Evolutionary conservation across 2,113 vertebrate species (phyloP).

Genomic region (Phycodurus eques): DNA sequence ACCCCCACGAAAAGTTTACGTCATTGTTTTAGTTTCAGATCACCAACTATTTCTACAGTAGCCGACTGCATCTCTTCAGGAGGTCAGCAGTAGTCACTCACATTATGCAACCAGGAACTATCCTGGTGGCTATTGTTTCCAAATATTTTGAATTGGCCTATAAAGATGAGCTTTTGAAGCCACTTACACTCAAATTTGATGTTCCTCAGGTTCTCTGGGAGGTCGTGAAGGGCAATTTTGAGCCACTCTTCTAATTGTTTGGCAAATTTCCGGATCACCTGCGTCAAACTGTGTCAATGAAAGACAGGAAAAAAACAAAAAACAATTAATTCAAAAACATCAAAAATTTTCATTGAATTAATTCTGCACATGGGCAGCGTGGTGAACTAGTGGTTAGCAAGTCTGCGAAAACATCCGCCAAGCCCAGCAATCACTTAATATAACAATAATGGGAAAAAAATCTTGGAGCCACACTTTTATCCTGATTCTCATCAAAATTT

Average conservation of each 20-base stretch:
- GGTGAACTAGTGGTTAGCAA: too few relatives aligned
- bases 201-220: constrained; percentile 95
- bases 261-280: constrained; percentile 98
- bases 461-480: too few relatives aligned
- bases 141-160: neutral
- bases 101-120: neutral
- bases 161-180: neutral
- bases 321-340: neutral
- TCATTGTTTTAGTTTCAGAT: too few relatives aligned
- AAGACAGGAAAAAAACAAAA: neutral
- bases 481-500: too few relatives aligned
- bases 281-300: constrained; percentile 82
- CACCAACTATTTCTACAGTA: too few relatives aligned
- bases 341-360: neutral
- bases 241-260: constrained; percentile 99
- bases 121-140: neutral
- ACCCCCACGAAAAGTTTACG: too few relatives aligned
- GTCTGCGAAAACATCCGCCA: too few relatives aligned
- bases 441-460: too few relatives aligned
- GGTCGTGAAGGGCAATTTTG: constrained; percentile 93
- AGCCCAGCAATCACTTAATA: too few relatives aligned
- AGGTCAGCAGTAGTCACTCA: too few relatives aligned
- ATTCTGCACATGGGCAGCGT: neutral
- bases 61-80: neutral
- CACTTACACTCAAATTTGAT: constrained; percentile 95